A percentile compares a stretch with the other conserved stretches of the same genome.
Conservation (phyloP, 2,113 vertebrate genomes). For the Natator depressus region DNA sequence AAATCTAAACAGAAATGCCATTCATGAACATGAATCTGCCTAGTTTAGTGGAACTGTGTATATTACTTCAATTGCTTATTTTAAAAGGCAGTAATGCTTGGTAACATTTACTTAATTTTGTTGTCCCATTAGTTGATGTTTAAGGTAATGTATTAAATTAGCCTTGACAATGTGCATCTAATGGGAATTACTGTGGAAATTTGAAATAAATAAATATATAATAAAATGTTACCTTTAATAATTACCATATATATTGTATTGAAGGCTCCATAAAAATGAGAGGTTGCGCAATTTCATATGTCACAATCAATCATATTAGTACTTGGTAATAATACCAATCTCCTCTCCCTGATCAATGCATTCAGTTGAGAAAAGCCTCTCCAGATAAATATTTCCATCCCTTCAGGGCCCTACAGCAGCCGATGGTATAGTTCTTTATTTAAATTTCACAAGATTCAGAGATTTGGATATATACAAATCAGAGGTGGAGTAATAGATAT, state of each 20-base stretch:
- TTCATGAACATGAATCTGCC: slow-evolving; percentile 29
- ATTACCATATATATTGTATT: background rate
- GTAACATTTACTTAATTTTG: slow-evolving; percentile 68
- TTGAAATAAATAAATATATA: background rate
- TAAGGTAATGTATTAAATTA: slow-evolving; percentile 50
- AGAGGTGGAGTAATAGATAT: slow-evolving; percentile 1
- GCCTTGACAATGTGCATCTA: slow-evolving; percentile 17
- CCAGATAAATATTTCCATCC: background rate
- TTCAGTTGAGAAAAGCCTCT: slow-evolving; percentile 24
- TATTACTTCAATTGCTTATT: slow-evolving; percentile 56
- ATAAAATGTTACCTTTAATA: background rate
- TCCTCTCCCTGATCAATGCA: background rate
- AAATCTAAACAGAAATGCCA: background rate
- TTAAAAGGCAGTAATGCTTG: slow-evolving; percentile 22
- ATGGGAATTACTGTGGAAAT: slow-evolving; percentile 25
- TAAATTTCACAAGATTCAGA: slow-evolving; percentile 44
- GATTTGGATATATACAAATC: background rate
- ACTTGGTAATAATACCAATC: slow-evolving; percentile 25
- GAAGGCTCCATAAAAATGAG: slow-evolving; percentile 34
- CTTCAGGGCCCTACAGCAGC: slow-evolving; percentile 42
- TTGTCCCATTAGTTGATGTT: slow-evolving; percentile 41
- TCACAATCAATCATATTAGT: slow-evolving; percentile 9
- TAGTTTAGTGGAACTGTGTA: slow-evolving; percentile 40
- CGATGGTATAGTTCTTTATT: slow-evolving; percentile 56
- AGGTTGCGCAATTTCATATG: slow-evolving; percentile 21